Evolutionary conservation across 2,888 invertebrate species (phyloP), one percentile per base, ranked within the genome.

Genomic region (Heteromyza rotundicornis): DNA sequence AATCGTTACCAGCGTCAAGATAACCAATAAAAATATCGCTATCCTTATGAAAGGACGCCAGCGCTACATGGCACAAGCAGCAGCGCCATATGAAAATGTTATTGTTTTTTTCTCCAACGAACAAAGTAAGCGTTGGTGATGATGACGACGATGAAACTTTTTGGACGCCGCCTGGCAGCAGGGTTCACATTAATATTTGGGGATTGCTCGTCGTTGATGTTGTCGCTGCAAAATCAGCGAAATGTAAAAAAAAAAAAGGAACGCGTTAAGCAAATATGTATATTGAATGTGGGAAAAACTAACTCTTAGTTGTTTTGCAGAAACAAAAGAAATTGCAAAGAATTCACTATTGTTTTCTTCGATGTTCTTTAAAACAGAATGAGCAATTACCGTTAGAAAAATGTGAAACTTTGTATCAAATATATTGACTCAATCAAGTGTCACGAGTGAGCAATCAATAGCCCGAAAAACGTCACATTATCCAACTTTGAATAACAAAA

Each of bases 121-220:
- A n/a, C 8, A n/a, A n/a, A 10, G 40, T 7, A 40, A 10, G n/a
- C 40, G n/a, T 10, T n/a, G 40, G 14, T n/a, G 40, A 40, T n/a
- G 40, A 40, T 12, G 32, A 12, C 32, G 40, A 40, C 16, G 40
- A 40, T 40, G 40, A 40, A 14, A 40, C 40, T 7, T 7, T 14
- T 5, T 27, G 10, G 27, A 27, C n/a, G 40, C 5, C 40, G 40
- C 3, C 3, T 14, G 40, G 40, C 14, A 40, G 40, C 40, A 64
- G 75, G 73, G 75, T 73, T 75, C 71, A 70, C 76, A 74, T 74
- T 74, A 76, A 74, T 74, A 74, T 74, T 76, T 74, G 70, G 70
- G 65, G 68, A 76, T 70, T 76, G 76, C 75, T 69, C 74, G 68
- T 64, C 67, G 65, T 40, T 40, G 40, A 7, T 40, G 14, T n/a